Base-by-base conservation (phyloP, 2,113 vertebrate species). In the Menidia beryllina region DNA sequence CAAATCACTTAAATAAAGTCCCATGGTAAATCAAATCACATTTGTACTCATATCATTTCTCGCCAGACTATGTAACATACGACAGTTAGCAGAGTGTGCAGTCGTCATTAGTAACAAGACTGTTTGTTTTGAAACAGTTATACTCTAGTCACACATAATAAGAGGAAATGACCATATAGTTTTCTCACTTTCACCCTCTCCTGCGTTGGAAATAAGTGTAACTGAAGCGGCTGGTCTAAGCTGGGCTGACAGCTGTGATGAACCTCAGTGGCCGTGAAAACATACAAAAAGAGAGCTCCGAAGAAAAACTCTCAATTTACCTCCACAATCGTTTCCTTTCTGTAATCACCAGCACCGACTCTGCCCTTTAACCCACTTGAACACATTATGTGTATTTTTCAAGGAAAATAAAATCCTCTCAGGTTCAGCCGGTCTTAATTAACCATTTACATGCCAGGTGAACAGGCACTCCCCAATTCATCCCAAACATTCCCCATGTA, bases 191-290 rank as follows among this genome's bases (percentile, higher is more conserved):
- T 84, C 68, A 50, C 64, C 56, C 79, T 83, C 73, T 73, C 55
- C 57, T 67, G 66, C 50, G 34, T 72, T 85, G 84, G 78, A 89
- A 86, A 89, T 62, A 27, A 69, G 84, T 64, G 74, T 79, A 82
- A 85, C 70, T 83, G 83, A 82, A 72, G 79, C 66, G 19, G 81
- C 73, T 49, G 77, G n/a, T 85, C 75, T 85, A 80, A 89, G 77
- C 81, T 58, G 69, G 77, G 14, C 68, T 86, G 86, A 89, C 90
- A 89, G 88, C 88, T 76, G 84, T 73, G 88, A 89, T 91, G 84
- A 86, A 85, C 85, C 86, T 88, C 76, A 85, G 60, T 78, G 81
- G 82, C 84, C 87, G 72, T 55, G 70, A 82, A 87, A 91, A 90
- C 85, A 86, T 70, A 89, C 83, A 83, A 72, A 77, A 73, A 81